Evolutionary conservation across 1,140 invertebrate genomes (phyloP), one percentile per base, ranked within the genome.

Genomic region (Zaprionus gabonicus): DNA sequence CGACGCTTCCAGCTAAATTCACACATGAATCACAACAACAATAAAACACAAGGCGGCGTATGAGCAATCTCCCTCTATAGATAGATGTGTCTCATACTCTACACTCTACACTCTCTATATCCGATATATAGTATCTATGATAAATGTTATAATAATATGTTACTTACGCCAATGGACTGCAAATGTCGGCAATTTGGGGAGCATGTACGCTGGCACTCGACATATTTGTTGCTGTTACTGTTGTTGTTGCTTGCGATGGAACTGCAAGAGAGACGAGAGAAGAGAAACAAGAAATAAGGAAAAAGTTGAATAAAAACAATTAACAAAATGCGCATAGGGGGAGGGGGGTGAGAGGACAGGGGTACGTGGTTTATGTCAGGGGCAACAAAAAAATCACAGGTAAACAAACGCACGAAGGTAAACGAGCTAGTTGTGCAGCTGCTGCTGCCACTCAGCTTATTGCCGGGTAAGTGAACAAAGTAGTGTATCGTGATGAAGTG

Each of bases 131-230:
- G 34, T 67, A 44, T 62, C 15, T 62, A 31, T 31, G 10, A 23
- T 10, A 20, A 23, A 3, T 49, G n/a, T 49, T 41, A 41, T 41
- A 15, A 9, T 15, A n/a, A 10, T 51, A 56, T 56, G 49, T 76
- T 91, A 91, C 91, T 92, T 91, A 92, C 91, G 86, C 80, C 71
- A 92, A 62, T 58, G 91, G 87, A 71, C 91, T 91, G 90, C 80
- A 92, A 73, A 92, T 86, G 78, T 92, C 91, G 64, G 91, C 76
- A 68, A 92, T 91, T 90, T 92, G 91, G 70, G 91, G 91, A 81
- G 76, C 91, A 71, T 92, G 91, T 71, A 92, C 91, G 75, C 91
- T 92, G 57, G 91, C 91, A 76, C 92, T 82, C 81, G 91, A 92
- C 91, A 92, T 92, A 59, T 83, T 90, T 83, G 91, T 59, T 80